These are phyloP conservation scores for Prinia subflava DNA, from an alignment of 2,113 vertebrate genomes.

Conservation along the genomic window DNA sequence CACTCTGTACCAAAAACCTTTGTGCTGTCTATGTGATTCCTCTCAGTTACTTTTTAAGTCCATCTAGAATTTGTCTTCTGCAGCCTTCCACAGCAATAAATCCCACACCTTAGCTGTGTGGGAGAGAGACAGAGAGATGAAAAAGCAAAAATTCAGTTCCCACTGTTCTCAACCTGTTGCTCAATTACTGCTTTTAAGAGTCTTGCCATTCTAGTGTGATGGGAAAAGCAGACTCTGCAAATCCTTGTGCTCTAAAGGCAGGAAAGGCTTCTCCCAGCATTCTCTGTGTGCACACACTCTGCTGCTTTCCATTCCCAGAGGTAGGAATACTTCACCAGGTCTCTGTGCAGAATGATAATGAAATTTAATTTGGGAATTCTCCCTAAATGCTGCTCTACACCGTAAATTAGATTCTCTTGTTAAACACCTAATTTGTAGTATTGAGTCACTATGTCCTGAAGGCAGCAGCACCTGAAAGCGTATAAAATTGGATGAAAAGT, in stretches of 20 bases:
- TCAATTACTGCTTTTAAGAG: background rate
- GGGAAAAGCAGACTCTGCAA: background rate
- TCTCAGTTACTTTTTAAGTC: background rate
- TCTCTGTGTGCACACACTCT: background rate
- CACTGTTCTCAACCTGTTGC: background rate
- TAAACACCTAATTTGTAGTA: constrained; percentile 36
- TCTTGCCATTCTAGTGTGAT: background rate
- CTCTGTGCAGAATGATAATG: constrained; percentile 2
- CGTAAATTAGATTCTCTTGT: constrained; percentile 37
- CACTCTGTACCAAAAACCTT: background rate
- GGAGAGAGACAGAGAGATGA: background rate
- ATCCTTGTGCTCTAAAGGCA: background rate
- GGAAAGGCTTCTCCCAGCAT: background rate
- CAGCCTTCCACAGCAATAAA: background rate
- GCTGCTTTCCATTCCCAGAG: background rate
- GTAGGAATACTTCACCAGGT: background rate
- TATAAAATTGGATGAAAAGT: constrained; percentile 15
- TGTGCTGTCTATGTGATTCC: background rate
- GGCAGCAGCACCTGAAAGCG: constrained; percentile 47
- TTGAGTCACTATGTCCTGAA: constrained; percentile 23
- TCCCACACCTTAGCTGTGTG: background rate
- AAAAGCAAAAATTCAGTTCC: background rate
- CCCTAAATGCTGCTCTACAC: constrained; percentile 32
- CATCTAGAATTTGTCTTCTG: background rate
- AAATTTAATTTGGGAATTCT: constrained; percentile 53